phyloP scores from a whole-genome alignment of 1,140 invertebrate genomes.

The Scaptomyza graminum region DNA sequence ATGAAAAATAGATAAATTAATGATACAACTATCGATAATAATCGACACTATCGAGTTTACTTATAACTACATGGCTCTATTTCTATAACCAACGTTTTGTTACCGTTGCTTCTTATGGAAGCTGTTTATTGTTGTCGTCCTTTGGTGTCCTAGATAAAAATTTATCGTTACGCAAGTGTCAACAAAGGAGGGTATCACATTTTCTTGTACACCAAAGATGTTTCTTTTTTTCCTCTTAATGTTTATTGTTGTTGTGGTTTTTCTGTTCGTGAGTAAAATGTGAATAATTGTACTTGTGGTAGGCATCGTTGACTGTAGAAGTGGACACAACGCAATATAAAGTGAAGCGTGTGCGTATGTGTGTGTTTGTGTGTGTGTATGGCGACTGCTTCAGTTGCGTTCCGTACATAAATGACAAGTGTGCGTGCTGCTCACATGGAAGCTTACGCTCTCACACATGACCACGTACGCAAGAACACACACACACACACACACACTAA shows the following conservation, averaged over 20 bases:
- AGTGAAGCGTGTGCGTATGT: neutral
- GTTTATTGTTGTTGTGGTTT: constrained; percentile 7
- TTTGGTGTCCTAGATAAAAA: too few relatives aligned
- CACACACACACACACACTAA: constrained; percentile 33
- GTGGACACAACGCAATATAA: constrained; percentile 18
- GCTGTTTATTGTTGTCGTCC: too few relatives aligned
- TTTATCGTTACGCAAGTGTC: too few relatives aligned
- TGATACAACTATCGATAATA: too few relatives aligned
- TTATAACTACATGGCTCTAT: too few relatives aligned
- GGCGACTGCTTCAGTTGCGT: constrained; percentile 45
- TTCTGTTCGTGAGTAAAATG: constrained; percentile 64
- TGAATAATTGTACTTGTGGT: constrained; percentile 47
- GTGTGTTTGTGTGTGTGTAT: neutral
- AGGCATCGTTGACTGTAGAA: constrained; percentile 15
- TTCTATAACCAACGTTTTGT: too few relatives aligned
- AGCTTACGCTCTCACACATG: constrained; percentile 29
- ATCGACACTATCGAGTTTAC: too few relatives aligned
- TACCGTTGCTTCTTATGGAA: too few relatives aligned
- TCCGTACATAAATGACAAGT: constrained; percentile 79
- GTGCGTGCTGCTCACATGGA: constrained; percentile 65
- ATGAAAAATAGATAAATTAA: too few relatives aligned
- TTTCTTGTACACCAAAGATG: too few relatives aligned
- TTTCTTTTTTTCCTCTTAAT: too few relatives aligned
- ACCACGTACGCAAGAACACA: constrained; percentile 37
- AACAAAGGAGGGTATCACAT: neutral